These are phyloP conservation scores for Wiebesia pumilae DNA, from an alignment of 1,140 invertebrate species.

Conservation along the genomic window DNA sequence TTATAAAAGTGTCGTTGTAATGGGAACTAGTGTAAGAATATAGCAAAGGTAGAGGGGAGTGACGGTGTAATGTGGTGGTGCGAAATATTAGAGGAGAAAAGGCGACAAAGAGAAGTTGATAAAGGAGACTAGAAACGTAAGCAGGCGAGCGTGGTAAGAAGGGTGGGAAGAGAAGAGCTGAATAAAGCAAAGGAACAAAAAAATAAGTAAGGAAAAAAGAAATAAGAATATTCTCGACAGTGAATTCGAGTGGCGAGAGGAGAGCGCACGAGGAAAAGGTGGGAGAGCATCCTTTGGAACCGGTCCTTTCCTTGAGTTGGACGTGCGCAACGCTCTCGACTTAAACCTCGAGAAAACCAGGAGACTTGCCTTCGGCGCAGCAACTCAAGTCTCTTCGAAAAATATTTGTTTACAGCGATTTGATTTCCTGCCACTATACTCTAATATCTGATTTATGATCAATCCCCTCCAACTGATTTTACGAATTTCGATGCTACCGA, in stretches of 20 bases:
- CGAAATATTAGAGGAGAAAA: conserved; percentile 15
- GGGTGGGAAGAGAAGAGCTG: conserved; percentile 39
- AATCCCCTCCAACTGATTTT: not conserved
- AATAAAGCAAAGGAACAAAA: conserved; percentile 34
- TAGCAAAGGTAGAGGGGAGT: not conserved
- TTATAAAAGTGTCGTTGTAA: too few species aligned
- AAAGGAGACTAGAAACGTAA: not conserved
- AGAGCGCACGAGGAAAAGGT: conserved; percentile 59
- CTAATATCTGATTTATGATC: not conserved
- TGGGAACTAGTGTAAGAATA: too few species aligned
- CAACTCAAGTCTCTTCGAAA: conserved; percentile 9
- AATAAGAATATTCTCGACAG: conserved; percentile 46
- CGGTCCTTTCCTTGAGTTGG: conserved; percentile 67
- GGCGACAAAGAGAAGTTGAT: not conserved
- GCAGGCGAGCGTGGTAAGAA: conserved; percentile 32
- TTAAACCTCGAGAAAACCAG: conserved; percentile 58
- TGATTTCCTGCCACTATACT: not conserved
- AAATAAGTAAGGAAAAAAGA: conserved; percentile 48
- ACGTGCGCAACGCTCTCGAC: conserved; percentile 40
- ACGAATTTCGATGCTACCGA: not conserved
- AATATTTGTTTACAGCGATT: conserved; percentile 24
- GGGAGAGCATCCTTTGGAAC: conserved; percentile 70
- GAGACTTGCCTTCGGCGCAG: conserved; percentile 54
- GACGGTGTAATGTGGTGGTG: not conserved
- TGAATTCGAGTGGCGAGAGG: conserved; percentile 50